Conservation (phyloP, 2,113 vertebrate species). For the Mugil cephalus region DNA sequence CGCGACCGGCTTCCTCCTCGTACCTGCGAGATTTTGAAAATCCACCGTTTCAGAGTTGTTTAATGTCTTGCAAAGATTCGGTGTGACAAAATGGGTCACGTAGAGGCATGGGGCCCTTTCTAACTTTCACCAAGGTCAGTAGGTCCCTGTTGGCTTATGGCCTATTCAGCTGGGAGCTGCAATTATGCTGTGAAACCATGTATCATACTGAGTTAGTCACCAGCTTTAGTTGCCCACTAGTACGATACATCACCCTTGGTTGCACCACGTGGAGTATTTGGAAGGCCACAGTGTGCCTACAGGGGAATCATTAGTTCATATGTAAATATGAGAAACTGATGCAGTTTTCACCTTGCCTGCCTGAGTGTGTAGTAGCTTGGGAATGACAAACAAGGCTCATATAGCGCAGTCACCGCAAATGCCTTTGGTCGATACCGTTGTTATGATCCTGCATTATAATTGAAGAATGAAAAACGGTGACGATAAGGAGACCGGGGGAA, state of each 20-base stretch:
- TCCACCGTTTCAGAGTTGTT: constrained; percentile 42
- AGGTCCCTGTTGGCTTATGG: constrained; percentile 70
- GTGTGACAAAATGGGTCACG: constrained; percentile 62
- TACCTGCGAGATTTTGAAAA: constrained; percentile 32
- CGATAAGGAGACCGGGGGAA: not conserved
- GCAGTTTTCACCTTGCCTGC: constrained; percentile 75
- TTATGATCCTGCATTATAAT: constrained; percentile 54
- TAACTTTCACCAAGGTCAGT: constrained; percentile 72
- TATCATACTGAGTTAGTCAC: constrained; percentile 75
- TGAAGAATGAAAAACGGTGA: constrained; percentile 14
- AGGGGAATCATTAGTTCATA: constrained; percentile 73
- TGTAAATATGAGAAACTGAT: constrained; percentile 77
- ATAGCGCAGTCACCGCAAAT: constrained; percentile 18
- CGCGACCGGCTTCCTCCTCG: constrained; percentile 11
- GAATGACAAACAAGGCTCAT: constrained; percentile 65
- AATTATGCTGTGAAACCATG: constrained; percentile 69
- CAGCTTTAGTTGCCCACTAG: constrained; percentile 63
- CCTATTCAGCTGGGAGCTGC: constrained; percentile 75
- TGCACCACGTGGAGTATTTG: constrained; percentile 59
- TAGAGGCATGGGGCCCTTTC: constrained; percentile 47
- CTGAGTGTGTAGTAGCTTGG: constrained; percentile 20
- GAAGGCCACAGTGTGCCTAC: constrained; percentile 65
- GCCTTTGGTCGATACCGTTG: constrained; percentile 34
- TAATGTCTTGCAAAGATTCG: constrained; percentile 31
- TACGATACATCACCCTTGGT: constrained; percentile 61